Percentiles rank a stretch among this genome's conserved stretches.
phyloP scores from a whole-genome alignment of 2,113 vertebrate species.

The Oryzias melastigma region DNA sequence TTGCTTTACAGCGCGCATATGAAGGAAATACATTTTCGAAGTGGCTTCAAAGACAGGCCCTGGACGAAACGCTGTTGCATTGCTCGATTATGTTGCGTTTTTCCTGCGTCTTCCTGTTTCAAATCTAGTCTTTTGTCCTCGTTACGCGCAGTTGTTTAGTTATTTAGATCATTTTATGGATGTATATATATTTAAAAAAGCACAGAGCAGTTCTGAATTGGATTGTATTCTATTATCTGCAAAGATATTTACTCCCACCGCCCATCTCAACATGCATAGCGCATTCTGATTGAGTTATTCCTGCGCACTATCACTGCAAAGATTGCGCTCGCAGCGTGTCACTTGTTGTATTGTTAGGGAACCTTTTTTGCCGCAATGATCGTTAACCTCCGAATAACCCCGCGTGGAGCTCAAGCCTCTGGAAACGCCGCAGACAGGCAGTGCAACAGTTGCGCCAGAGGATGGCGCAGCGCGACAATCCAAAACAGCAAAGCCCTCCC shows the following conservation, averaged over 20 bases:
- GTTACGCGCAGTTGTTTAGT: slow-evolving; percentile 8
- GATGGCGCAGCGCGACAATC: slow-evolving; percentile 89
- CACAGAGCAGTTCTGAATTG: slow-evolving; percentile 19
- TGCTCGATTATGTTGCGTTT: slow-evolving; percentile 14
- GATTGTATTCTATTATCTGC: slow-evolving; percentile 55
- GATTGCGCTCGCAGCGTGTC: slow-evolving; percentile 61
- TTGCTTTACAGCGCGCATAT: slow-evolving; percentile 24
- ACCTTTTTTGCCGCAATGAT: slow-evolving; percentile 86
- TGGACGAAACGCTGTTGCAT: neutral
- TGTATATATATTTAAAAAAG: neutral
- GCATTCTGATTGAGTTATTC: slow-evolving; percentile 50
- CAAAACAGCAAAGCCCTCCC: slow-evolving; percentile 52
- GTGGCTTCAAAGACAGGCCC: slow-evolving; percentile 11
- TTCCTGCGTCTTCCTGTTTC: slow-evolving; percentile 8
- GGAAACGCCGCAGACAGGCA: slow-evolving; percentile 59
- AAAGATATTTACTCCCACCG: slow-evolving; percentile 40
- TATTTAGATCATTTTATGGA: slow-evolving; percentile 12
- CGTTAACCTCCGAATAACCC: slow-evolving; percentile 94
- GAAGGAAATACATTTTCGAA: slow-evolving; percentile 25
- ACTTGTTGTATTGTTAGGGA: slow-evolving; percentile 79
- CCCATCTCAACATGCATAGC: slow-evolving; percentile 45
- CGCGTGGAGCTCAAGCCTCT: slow-evolving; percentile 69
- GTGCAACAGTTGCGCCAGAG: slow-evolving; percentile 77
- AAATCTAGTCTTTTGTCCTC: slow-evolving; percentile 22
- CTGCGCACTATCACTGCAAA: slow-evolving; percentile 31